Base-by-base conservation (phyloP, 2,888 invertebrate genomes). In the Netelia melanura region DNA sequence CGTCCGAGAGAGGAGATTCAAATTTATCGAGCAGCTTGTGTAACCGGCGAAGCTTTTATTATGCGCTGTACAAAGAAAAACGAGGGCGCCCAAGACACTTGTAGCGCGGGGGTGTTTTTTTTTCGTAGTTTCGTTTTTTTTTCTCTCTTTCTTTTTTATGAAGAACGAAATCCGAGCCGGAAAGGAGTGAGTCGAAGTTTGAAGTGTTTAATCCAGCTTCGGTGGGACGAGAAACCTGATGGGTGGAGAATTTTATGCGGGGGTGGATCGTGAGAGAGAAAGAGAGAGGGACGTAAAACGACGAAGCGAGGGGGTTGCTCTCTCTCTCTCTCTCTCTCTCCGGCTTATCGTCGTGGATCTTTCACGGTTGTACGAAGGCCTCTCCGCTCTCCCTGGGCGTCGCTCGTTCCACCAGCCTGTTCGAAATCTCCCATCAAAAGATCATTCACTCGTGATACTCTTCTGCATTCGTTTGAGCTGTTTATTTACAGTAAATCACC, bases 271-370 rank as follows among this genome's bases (percentile, higher is more conserved):
- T 52, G 44, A 54, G 76, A 75, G 52, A 65, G 67, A 76, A 23
- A 70, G 76, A 70, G 70, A 68, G 62, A 38, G 82, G 79, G 84
- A 23, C 72, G 77, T 68, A 30, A 38, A 70, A 17, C 58, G 81
- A 80, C 56, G 61, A 68, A 83, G 44, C 64, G 84, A 81, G 84
- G 84, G 30, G 84, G 81, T 82, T 78, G 82, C 81, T 84, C 17
- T 17, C 17, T 17, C 17, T 17, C 17, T 17, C 17, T 17, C 17
- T 17, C 17, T 17, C 79, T 76, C 72, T 79, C 38, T 79, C 68
- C 85, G 86, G 88, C 89, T 89, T 90, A 90, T 90, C 90, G 82
- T 86, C 76, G 85, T 84, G 83, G 83, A 90, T 89, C 89, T 90
- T 89, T 89, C 85, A 86, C 87, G 89, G 87, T 87, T 88, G 89